Evolutionary conservation across 37 sponge, comb jelly and placozoan species (phyloP).

Genomic region (Mnemiopsis leidyi): DNA sequence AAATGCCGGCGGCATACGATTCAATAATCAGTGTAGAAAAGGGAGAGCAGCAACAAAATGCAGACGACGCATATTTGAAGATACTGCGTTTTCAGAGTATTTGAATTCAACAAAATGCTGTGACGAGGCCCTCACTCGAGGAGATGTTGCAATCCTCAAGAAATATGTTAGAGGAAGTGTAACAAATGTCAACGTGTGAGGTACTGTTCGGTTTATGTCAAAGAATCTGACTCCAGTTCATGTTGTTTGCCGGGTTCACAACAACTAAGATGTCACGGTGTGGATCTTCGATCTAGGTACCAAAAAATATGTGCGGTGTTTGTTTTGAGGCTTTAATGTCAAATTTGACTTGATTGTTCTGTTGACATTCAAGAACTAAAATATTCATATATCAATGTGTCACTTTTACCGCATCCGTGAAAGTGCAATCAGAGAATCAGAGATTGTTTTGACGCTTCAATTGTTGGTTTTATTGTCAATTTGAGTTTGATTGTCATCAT

Average conservation of each 20-base stretch:
- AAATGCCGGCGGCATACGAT: neutral
- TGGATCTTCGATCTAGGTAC: neutral
- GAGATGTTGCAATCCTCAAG: neutral
- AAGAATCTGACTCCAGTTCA: slow-evolving; percentile 3
- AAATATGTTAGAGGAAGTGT: neutral
- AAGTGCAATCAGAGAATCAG: too few species aligned
- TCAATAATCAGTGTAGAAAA: slow-evolving; percentile 10
- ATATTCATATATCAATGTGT: too few species aligned
- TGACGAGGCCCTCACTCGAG: neutral
- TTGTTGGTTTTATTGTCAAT: too few species aligned
- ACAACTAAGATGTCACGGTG: neutral
- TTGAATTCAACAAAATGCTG: neutral
- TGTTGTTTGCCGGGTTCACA: neutral
- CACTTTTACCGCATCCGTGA: too few species aligned
- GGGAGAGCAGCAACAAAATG: slow-evolving; percentile 15
- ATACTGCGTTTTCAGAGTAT: neutral
- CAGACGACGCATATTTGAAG: neutral
- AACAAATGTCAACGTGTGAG: neutral
- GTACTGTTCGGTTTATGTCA: slow-evolving; percentile 24
- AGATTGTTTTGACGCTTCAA: too few species aligned
- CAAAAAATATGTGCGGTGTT: slow-evolving; percentile 23
- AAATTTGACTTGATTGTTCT: neutral
- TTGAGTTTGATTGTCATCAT: too few species aligned
- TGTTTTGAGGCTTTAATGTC: slow-evolving; percentile 4
- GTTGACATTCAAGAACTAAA: too few species aligned